Conservation (phyloP, 2,797 vertebrate species). For the Chaetophractus vellerosus region DNA sequence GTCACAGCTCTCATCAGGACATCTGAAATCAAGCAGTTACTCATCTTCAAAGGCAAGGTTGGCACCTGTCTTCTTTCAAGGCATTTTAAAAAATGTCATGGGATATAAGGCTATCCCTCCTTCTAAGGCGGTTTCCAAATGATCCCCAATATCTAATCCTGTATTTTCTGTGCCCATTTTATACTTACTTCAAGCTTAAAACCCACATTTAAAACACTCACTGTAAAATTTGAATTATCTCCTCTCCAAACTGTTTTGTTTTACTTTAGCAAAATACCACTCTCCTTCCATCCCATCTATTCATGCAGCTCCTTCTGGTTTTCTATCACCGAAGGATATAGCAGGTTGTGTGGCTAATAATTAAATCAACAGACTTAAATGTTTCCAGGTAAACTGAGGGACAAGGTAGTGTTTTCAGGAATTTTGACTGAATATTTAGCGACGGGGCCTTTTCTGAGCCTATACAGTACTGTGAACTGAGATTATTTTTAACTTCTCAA, state of each 20-base stretch:
- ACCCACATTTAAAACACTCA: slow-evolving; percentile 24
- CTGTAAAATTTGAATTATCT: slow-evolving; percentile 50
- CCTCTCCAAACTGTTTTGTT: not conserved
- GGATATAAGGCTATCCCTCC: not conserved
- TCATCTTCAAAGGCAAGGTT: slow-evolving; percentile 12
- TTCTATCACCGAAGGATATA: not conserved
- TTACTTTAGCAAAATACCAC: slow-evolving; percentile 39
- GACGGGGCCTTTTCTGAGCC: slow-evolving; percentile 12
- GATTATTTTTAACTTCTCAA: slow-evolving; percentile 30
- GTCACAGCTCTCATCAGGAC: not conserved
- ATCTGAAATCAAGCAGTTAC: slow-evolving; percentile 31
- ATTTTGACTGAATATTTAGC: not conserved
- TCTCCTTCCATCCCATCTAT: not conserved
- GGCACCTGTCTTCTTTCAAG: slow-evolving; percentile 53
- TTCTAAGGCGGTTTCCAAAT: slow-evolving; percentile 16
- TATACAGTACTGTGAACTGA: not conserved
- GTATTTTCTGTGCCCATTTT: not conserved
- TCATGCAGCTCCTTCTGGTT: not conserved
- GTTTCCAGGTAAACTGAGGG: slow-evolving; percentile 13
- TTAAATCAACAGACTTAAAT: slow-evolving; percentile 17
- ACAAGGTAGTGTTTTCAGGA: slow-evolving; percentile 47
- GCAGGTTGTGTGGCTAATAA: not conserved
- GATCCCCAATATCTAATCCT: not conserved
- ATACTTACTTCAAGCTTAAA: slow-evolving; percentile 21
- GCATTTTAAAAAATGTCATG: not conserved